Evolutionary conservation across 2,113 vertebrate species (phyloP).

Genomic region (Leptodactylus fuscus): DNA sequence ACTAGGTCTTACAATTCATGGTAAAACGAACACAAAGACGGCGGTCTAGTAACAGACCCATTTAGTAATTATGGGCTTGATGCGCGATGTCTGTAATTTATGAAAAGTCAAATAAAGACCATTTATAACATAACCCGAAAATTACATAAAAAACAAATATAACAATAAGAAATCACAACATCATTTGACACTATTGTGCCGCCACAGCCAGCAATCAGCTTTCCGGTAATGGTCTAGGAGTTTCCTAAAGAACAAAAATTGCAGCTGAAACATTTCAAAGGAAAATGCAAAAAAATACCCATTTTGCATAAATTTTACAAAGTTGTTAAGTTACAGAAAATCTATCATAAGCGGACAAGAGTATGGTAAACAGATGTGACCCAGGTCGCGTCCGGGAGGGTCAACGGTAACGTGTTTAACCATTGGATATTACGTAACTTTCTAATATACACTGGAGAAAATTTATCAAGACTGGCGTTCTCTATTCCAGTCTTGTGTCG

Average conservation of each 20-base stretch:
- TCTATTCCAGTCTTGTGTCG: no score
- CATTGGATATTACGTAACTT: no score
- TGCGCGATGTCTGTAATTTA: not conserved
- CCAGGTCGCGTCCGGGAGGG: not conserved
- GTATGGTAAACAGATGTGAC: not conserved
- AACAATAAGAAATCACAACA: not conserved
- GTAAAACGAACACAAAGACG: not conserved
- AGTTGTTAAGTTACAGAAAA: not conserved
- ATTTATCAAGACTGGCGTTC: no score
- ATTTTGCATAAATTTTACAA: not conserved
- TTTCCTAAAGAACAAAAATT: not conserved
- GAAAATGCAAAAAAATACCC: not conserved
- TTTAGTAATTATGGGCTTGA: not conserved
- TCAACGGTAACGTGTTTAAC: not conserved
- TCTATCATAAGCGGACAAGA: not conserved
- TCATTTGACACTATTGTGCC: not conserved
- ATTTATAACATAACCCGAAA: not conserved
- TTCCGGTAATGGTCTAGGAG: not conserved
- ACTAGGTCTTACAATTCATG: not conserved
- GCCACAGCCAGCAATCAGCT: not conserved
- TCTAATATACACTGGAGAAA: no score
- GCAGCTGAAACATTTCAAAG: not conserved
- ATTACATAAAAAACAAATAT: not conserved
- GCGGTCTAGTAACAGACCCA: not conserved
- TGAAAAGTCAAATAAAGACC: not conserved